These are phyloP conservation scores for Malthinus flaveolus DNA, from an alignment of 2,888 invertebrate genomes.

Conservation along the genomic window DNA sequence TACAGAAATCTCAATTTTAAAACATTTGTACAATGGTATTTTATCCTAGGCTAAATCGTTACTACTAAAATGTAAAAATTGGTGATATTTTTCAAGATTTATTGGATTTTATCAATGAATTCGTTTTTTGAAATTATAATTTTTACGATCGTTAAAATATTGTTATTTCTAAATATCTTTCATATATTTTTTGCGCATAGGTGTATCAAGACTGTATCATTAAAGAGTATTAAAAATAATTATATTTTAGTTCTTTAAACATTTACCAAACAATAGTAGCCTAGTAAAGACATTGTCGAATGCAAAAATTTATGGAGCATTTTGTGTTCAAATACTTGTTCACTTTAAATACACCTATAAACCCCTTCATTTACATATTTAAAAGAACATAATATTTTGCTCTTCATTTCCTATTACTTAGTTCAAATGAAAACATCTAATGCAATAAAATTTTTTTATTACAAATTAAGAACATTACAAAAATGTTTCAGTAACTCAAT, in stretches of 20 bases:
- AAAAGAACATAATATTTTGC: no score
- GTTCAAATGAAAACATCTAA: no score
- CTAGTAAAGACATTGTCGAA: no score
- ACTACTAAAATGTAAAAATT: background rate
- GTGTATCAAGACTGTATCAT: slow-evolving; percentile 33
- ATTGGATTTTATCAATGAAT: background rate
- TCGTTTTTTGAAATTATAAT: slow-evolving; percentile 5
- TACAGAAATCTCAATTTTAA: slow-evolving; percentile 1
- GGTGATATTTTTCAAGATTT: slow-evolving; percentile 3
- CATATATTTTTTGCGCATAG: slow-evolving; percentile 29
- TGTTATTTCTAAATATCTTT: slow-evolving; percentile 22
- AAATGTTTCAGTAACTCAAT: slow-evolving; percentile 41
- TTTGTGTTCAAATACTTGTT: no score
- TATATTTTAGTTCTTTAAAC: no score
- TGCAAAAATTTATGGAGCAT: no score
- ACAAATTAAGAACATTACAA: no score
- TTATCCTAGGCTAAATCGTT: slow-evolving; percentile 5
- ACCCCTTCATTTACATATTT: no score
- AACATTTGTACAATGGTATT: slow-evolving; percentile 3
- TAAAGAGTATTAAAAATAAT: slow-evolving; percentile 11
- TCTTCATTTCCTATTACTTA: no score
- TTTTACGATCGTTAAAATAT: slow-evolving; percentile 15
- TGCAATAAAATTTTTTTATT: no score
- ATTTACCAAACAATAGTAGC: no score
- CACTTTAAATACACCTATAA: no score